Base-by-base conservation (phyloP, 2,888 invertebrate species). In the Spatulosminthurus flaviceps region DNA sequence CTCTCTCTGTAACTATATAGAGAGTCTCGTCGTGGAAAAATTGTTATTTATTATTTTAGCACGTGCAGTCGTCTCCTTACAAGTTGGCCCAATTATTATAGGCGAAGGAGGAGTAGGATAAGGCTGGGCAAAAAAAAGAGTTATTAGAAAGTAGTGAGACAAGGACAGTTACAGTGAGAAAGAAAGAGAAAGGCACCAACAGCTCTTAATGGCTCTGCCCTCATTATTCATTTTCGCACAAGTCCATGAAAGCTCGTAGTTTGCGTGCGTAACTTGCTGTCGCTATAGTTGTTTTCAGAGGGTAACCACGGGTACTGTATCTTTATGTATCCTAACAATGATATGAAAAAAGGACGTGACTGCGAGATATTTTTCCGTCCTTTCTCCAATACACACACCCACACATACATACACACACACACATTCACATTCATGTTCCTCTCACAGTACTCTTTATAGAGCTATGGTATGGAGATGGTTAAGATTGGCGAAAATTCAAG, bases 161-260 rank as follows among this genome's bases (percentile, higher is more conserved):
- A 26, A 16, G 26, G 29, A 26, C 29, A 67, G 19, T 29, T 26
- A 28, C 67, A 28, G 11, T 28, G 13, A 67, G 19, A 24, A 24
- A 28, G 28, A 24, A 24, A 28, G 28, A 28, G 26, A 67, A 28
- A 67, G 67, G 67, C 67, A 26, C n/a, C 26, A 67, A 51, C 19
- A 51, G 51, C 51, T 13, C 19, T 51, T 51, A 51, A 51, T 51
- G 51, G 51, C 1, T 16, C 51, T 9, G 1, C 16, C n/a, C 67
- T 67, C 67, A 67, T 67, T 67, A 67, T 67, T 67, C 67, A 67
- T 67, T 67, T 67, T 9, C 67, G 26, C 26, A 28, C 26, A 28
- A 67, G 67, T 67, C 28, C 26, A 28, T 19, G 19, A 19, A 19
- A 19, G 28, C 13, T 16, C 19, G n/a, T n/a, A 22, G 67, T 67